These are phyloP conservation scores for Mimachlamys varia DNA, from an alignment of 2,888 invertebrate species.

Conservation along the genomic window DNA sequence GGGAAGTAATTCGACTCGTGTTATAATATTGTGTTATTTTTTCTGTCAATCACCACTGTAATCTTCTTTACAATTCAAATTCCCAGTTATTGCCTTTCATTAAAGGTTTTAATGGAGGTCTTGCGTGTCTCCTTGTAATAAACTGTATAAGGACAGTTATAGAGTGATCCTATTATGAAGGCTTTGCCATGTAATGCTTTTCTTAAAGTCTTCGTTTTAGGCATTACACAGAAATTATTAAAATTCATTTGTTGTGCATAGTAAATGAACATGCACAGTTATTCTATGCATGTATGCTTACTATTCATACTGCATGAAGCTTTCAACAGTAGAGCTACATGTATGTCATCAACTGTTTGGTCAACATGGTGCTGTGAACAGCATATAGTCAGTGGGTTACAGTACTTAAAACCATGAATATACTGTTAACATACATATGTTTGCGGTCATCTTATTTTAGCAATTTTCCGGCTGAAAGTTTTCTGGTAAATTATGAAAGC, in stretches of 20 bases:
- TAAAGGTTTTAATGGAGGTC: background rate
- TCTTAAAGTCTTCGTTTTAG: background rate
- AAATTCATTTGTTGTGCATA: background rate
- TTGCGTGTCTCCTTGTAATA: background rate
- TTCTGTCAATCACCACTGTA: background rate
- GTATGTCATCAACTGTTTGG: too few species aligned
- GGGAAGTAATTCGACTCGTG: background rate
- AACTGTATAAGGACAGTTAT: background rate
- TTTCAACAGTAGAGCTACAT: too few species aligned
- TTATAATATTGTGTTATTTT: background rate
- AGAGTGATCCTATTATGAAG: background rate
- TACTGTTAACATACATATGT: too few species aligned
- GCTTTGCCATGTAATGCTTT: background rate
- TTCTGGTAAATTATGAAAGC: too few species aligned
- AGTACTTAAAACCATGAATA: too few species aligned
- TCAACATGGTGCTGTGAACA: too few species aligned
- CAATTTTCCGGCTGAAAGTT: too few species aligned
- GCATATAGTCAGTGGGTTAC: too few species aligned
- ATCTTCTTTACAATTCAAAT: background rate
- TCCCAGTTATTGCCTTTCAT: conserved; percentile 5
- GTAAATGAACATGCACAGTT: too few species aligned
- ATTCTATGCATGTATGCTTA: too few species aligned
- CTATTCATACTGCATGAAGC: too few species aligned
- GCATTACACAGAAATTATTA: background rate
- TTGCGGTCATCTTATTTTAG: too few species aligned